Evolutionary conservation across 2,113 vertebrate genomes (phyloP).

Genomic region (Amazona vittata): DNA sequence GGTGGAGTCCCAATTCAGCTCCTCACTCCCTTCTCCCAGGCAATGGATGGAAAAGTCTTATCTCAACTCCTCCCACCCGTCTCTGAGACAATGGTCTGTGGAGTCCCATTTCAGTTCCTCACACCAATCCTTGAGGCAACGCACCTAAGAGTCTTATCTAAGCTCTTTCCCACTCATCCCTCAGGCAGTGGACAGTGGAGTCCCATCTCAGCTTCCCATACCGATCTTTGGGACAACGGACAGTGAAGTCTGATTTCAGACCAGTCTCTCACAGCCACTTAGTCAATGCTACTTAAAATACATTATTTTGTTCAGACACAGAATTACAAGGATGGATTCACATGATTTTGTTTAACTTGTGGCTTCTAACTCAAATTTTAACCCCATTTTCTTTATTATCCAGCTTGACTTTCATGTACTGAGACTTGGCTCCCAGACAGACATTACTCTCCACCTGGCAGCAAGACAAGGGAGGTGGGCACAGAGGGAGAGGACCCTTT

Average conservation of each 20-base stretch:
- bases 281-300: not conserved
- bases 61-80: not conserved
- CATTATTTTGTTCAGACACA: not conserved
- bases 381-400: not conserved
- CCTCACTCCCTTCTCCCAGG: not conserved
- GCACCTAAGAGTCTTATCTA: not conserved
- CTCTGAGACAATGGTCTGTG: not conserved
- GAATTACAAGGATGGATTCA: not conserved
- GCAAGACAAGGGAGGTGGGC: not conserved
- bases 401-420: not conserved
- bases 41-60: not conserved
- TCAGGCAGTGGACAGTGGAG: not conserved
- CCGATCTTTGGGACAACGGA: not conserved
- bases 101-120: not conserved
- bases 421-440: not conserved
- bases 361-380: not conserved
- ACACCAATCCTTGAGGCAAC: not conserved
- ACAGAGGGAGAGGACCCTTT: not conserved
- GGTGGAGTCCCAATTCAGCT: not conserved
- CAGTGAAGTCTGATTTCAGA: not conserved
- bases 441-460: not conserved
- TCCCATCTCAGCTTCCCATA: not conserved
- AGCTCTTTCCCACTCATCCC: not conserved
- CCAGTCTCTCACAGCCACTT: not conserved
- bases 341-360: not conserved